A percentile compares a stretch with the other conserved stretches of the same genome.
These are phyloP conservation scores for Cheilosia soror DNA, from an alignment of 2,888 invertebrate genomes.

Conservation along the genomic window DNA sequence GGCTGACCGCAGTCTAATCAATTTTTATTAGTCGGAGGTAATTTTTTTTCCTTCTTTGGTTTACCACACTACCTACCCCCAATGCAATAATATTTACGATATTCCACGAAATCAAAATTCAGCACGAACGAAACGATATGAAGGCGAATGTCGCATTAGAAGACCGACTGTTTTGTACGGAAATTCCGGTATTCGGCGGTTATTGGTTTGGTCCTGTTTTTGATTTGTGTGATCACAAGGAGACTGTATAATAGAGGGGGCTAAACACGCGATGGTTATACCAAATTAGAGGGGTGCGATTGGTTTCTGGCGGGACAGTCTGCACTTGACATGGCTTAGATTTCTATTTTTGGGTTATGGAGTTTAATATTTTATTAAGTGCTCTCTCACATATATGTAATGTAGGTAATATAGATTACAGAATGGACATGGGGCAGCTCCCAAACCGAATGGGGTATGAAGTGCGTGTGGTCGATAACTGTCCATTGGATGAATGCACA, in stretches of 20 bases:
- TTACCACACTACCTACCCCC: background rate
- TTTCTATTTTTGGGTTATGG: constrained; percentile 50
- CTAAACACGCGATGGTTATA: constrained; percentile 17
- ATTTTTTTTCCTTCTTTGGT: constrained; percentile 9
- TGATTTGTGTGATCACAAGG: constrained; percentile 64
- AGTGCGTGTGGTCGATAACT: constrained; percentile 48
- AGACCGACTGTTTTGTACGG: constrained; percentile 25
- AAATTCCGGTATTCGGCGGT: constrained; percentile 51
- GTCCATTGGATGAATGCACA: constrained; percentile 10
- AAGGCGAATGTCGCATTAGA: constrained; percentile 34
- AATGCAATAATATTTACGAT: constrained; percentile 58
- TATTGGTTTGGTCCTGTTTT: constrained; percentile 65
- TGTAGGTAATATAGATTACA: constrained; percentile 33
- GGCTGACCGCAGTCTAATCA: constrained; percentile 56
- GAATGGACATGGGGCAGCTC: background rate
- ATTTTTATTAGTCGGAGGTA: constrained; percentile 64
- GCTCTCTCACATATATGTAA: constrained; percentile 30
- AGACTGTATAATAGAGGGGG: background rate
- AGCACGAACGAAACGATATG: constrained; percentile 48
- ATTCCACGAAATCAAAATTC: constrained; percentile 61
- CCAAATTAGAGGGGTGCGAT: constrained; percentile 2
- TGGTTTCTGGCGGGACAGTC: constrained; percentile 37
- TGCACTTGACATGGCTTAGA: constrained; percentile 53
- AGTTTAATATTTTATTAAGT: constrained; percentile 72
- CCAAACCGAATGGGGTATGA: constrained; percentile 7